Conservation (phyloP, 2,888 invertebrate species). For the Heliconius cydno region DNA sequence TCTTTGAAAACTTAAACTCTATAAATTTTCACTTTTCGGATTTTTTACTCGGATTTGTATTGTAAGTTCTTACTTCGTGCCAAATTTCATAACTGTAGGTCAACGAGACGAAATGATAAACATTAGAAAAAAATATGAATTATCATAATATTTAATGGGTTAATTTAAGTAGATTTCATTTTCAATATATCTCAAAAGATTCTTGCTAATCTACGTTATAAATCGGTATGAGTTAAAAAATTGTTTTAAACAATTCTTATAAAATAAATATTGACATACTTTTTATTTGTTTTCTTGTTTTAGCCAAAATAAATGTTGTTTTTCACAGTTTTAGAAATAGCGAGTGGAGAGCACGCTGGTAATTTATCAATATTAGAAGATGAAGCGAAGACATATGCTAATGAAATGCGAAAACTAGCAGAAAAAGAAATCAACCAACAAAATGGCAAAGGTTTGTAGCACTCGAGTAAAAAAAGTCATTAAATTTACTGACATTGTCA, state of each 20-base stretch:
- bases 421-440: conserved; percentile 60
- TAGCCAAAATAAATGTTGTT: conserved; percentile 11
- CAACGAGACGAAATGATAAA: too few relatives aligned
- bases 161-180: too few relatives aligned
- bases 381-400: conserved; percentile 70
- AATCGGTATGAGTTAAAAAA: neutral
- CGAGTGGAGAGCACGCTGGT: conserved; percentile 80
- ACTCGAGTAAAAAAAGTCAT: neutral
- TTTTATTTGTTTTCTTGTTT: neutral
- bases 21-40: too few relatives aligned
- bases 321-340: conserved; percentile 84
- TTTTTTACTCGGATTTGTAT: too few relatives aligned
- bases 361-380: conserved; percentile 70
- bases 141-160: too few relatives aligned
- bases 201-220: neutral
- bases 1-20: too few relatives aligned
- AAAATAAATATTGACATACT: neutral
- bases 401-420: conserved; percentile 73
- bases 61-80: too few relatives aligned
- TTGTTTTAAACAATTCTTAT: neutral
- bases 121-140: too few relatives aligned
- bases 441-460: conserved; percentile 62
- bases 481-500: neutral
- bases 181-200: neutral
- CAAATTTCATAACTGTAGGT: too few relatives aligned